Evolutionary conservation across 1,140 invertebrate genomes (phyloP), one percentile per base, ranked within the genome.

Genomic region (Nephila pilipes): DNA sequence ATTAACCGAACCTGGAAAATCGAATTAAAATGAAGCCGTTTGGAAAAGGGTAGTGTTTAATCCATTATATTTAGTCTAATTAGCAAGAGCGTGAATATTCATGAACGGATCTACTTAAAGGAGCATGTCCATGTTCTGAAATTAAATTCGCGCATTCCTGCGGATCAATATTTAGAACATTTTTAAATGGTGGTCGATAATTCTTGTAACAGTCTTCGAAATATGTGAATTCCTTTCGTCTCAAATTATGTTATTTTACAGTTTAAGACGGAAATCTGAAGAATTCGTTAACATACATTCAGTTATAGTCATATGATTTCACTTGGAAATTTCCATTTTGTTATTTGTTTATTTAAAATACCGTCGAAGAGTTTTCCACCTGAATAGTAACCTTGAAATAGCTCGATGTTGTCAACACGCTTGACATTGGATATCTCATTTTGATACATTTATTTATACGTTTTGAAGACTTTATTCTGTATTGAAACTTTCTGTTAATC

Each of bases 1-100:
- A 91, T 91, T 91, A 91, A 83, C 89, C 75, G 55, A 81, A 91
- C 79, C 69, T 22, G n/a, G 75, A 83, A 60, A 91, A 91, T 91
- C 89, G 75, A 91, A 83, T 91, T 91, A 91, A 91, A 91, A 83
- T 54, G 75, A 60, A 91, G 79, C 79, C 57, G 54, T 63, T 89
- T 38, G 55, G 63, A 54, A 85, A 36, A 36, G 83, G 54, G 16
- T 69, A 87, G 87, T 88, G 60, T 75, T 75, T 69, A 88, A 88
- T 88, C 65, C 87, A 88, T 88, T 88, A 88, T 75, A 75, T 88
- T 65, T 88, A 88, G 25, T 10, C 63, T 32, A 88, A 58, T 88
- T 87, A 60, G 54, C 22, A 16, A 46, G 29, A 25, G 60, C 57
- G 63, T 88, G 87, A 88, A 88, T 88, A 88, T 88, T 88, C 87